Evolutionary conservation across 2,888 invertebrate genomes (phyloP).

Genomic region (Acronicta leporina): DNA sequence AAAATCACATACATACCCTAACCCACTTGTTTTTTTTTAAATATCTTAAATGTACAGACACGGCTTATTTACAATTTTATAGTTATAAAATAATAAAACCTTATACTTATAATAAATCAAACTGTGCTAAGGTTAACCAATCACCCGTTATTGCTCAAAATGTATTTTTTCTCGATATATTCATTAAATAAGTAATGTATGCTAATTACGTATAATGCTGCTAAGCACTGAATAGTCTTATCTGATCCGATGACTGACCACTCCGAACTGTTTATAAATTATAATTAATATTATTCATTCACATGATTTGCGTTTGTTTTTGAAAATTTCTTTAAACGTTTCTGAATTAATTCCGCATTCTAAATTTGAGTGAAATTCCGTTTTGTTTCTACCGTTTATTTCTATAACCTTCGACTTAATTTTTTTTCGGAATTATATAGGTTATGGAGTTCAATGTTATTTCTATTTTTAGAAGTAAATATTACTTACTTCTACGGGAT

Average conservation of each 20-base stretch:
- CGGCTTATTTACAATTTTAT: too few species aligned
- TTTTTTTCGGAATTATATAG: constrained; percentile 7
- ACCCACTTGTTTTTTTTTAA: too few species aligned
- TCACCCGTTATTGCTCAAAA: constrained; percentile 16
- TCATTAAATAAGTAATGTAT: constrained; percentile 9
- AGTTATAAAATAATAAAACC: too few species aligned
- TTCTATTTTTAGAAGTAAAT: constrained; percentile 6
- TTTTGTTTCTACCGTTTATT: constrained; percentile 6
- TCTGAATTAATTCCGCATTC: constrained; percentile 9
- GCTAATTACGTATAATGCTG: constrained; percentile 16
- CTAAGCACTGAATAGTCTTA: constrained; percentile 17
- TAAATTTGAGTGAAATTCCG: constrained; percentile 28
- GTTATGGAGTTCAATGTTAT: constrained; percentile 13
- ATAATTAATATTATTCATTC: constrained; percentile 49
- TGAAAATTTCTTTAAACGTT: too few species aligned
- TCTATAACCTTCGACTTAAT: constrained; percentile 14
- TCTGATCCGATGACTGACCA: constrained; percentile 11
- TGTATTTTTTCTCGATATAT: constrained; percentile 5
- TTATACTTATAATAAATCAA: too few species aligned
- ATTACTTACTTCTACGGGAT: neutral
- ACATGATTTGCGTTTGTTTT: constrained; percentile 40
- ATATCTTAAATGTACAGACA: too few species aligned
- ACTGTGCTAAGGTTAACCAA: neutral
- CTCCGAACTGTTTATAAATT: constrained; percentile 43
- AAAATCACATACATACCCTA: too few species aligned